These are phyloP conservation scores for Heliconius aoede DNA, from an alignment of 2,888 invertebrate genomes.

Conservation along the genomic window DNA sequence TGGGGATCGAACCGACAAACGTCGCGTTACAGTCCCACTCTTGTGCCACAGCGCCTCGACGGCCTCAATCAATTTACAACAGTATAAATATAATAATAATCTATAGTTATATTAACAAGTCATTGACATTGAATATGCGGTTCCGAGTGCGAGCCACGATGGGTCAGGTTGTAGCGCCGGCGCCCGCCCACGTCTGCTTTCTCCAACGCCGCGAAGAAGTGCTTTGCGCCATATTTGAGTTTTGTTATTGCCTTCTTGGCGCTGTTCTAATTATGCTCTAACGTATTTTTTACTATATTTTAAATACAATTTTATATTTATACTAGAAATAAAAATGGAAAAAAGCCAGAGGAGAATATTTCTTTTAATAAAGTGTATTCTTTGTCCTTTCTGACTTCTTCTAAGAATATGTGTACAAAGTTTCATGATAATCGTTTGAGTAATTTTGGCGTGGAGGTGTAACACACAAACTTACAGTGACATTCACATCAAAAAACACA, in stretches of 20 bases:
- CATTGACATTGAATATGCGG: constrained; percentile 39
- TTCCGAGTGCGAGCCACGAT: constrained; percentile 29
- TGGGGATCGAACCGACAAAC: no score
- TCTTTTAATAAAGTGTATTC: no score
- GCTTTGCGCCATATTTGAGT: constrained; percentile 12
- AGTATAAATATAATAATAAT: constrained; percentile 33
- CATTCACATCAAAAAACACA: no score
- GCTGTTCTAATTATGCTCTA: background rate
- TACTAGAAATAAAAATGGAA: no score
- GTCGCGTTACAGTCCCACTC: no score
- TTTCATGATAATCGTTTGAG: no score
- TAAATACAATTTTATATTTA: background rate
- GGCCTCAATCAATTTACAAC: background rate
- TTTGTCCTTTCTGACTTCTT: no score
- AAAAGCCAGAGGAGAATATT: no score
- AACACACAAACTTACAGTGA: no score
- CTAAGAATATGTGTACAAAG: no score
- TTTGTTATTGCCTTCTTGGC: background rate
- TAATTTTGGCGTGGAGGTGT: no score
- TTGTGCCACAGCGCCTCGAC: no score
- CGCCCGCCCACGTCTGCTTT: constrained; percentile 63
- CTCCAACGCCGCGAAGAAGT: constrained; percentile 57
- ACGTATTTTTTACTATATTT: background rate
- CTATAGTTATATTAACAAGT: constrained; percentile 39
- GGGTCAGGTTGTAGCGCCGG: constrained; percentile 53